Conservation (phyloP, 2,888 invertebrate species). For the Liopterus haemorrhoidalis region DNA sequence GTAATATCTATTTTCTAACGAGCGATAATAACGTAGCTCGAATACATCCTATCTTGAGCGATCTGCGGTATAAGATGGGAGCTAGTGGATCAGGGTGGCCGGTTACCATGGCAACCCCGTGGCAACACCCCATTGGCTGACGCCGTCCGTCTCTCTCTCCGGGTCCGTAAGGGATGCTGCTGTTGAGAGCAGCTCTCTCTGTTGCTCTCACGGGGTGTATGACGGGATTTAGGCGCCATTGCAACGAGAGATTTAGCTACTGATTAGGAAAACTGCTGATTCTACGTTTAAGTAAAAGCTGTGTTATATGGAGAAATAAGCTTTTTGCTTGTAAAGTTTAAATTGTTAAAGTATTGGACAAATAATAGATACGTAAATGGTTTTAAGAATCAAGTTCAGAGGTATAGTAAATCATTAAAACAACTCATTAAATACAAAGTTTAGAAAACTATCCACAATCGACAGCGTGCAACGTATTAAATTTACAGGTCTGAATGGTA, state of each 20-base stretch:
- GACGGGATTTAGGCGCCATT: constrained; percentile 23
- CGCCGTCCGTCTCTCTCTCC: constrained; percentile 49
- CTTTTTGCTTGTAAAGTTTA: too few relatives aligned
- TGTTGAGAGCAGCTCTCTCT: constrained; percentile 31
- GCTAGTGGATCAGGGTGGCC: constrained; percentile 49
- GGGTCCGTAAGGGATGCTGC: constrained; percentile 32
- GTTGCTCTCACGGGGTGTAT: constrained; percentile 27
- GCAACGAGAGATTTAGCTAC: constrained; percentile 8
- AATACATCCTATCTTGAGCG: constrained; percentile 57
- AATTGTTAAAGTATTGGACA: too few relatives aligned
- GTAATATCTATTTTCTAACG: constrained; percentile 51
- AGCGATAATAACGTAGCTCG: constrained; percentile 59
- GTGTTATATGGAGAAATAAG: too few relatives aligned
- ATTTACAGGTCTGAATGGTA: too few relatives aligned
- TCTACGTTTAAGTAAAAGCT: too few relatives aligned
- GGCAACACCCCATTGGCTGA: constrained; percentile 47
- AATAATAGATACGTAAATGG: too few relatives aligned
- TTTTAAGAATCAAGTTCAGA: too few relatives aligned
- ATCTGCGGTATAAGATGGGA: constrained; percentile 48
- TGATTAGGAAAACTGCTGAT: too few relatives aligned
- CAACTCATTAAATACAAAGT: too few relatives aligned
- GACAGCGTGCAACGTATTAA: too few relatives aligned
- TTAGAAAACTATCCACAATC: too few relatives aligned
- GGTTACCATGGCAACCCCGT: constrained; percentile 45
- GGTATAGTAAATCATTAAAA: too few relatives aligned